A percentile compares a stretch with the other conserved stretches of the same genome.
phyloP scores from a whole-genome alignment of 1,140 invertebrate species.

The Drosophila saltans region DNA sequence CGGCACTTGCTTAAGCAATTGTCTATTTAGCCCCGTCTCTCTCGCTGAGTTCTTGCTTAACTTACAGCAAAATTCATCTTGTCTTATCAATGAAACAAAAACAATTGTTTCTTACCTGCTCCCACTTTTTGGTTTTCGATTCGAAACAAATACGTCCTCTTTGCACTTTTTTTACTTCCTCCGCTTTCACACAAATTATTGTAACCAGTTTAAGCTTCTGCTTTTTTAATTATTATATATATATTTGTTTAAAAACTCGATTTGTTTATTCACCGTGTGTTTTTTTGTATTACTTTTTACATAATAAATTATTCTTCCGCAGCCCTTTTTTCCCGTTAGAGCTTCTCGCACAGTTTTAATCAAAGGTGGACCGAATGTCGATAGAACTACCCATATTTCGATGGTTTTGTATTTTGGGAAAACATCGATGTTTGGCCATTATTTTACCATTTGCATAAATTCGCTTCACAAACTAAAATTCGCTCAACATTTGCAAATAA shows the following conservation, averaged over 20 bases:
- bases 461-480: no score
- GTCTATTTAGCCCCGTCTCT: neutral
- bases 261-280: neutral
- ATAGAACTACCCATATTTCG: no score
- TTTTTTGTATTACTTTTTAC: neutral
- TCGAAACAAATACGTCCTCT: no score
- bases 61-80: neutral
- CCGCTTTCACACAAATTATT: neutral
- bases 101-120: neutral
- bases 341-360: neutral
- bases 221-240: neutral
- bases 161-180: neutral
- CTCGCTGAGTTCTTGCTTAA: constrained; percentile 35
- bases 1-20: neutral
- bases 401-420: no score
- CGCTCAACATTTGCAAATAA: no score
- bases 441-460: no score
- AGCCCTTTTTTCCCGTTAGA: neutral
- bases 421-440: no score
- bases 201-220: neutral
- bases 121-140: neutral
- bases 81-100: constrained; percentile 7
- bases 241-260: neutral
- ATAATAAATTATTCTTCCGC: neutral
- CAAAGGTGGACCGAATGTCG: no score